A percentile compares a stretch with the other conserved stretches of the same genome.
Conservation (phyloP, 2,797 vertebrate genomes). For the Cichlasoma orientale region DNA sequence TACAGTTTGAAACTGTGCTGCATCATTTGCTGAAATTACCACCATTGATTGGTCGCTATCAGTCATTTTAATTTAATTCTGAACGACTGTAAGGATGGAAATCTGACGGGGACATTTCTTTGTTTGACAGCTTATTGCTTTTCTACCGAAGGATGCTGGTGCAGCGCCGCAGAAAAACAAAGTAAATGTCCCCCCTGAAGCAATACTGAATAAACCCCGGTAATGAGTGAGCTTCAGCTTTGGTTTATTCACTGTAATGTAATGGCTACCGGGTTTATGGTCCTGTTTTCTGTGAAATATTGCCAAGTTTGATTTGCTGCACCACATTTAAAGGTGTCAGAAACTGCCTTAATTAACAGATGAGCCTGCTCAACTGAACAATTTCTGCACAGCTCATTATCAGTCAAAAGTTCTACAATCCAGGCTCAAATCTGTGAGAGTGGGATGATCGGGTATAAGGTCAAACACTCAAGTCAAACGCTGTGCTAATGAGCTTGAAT, state of each 20-base stretch:
- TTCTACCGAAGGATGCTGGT: slow-evolving; percentile 9
- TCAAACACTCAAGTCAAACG: slow-evolving; percentile 61
- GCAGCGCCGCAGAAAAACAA: slow-evolving; percentile 25
- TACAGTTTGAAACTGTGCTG: slow-evolving; percentile 60
- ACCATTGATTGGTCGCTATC: slow-evolving; percentile 67
- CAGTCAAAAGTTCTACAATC: slow-evolving; percentile 5
- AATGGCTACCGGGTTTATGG: slow-evolving; percentile 17
- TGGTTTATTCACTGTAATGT: slow-evolving; percentile 16
- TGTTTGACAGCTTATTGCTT: slow-evolving; percentile 37
- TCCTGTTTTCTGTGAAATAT: slow-evolving; percentile 6
- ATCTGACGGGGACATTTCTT: slow-evolving; percentile 39
- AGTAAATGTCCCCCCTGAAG: slow-evolving; percentile 41
- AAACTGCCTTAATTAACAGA: slow-evolving; percentile 28
- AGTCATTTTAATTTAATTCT: slow-evolving; percentile 73
- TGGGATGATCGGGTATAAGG: slow-evolving; percentile 30
- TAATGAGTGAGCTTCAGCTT: slow-evolving; percentile 31
- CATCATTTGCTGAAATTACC: slow-evolving; percentile 74
- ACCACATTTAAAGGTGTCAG: slow-evolving; percentile 1
- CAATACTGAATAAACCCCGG: slow-evolving; percentile 38
- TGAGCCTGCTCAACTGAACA: neutral
- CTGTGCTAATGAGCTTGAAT: slow-evolving; percentile 67
- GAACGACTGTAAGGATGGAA: slow-evolving; percentile 66
- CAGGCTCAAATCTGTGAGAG: slow-evolving; percentile 10
- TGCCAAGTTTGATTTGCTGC: slow-evolving; percentile 28
- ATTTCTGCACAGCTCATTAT: slow-evolving; percentile 28